Base-by-base conservation (phyloP, 1,140 invertebrate species). In the Drosophila sechellia region DNA sequence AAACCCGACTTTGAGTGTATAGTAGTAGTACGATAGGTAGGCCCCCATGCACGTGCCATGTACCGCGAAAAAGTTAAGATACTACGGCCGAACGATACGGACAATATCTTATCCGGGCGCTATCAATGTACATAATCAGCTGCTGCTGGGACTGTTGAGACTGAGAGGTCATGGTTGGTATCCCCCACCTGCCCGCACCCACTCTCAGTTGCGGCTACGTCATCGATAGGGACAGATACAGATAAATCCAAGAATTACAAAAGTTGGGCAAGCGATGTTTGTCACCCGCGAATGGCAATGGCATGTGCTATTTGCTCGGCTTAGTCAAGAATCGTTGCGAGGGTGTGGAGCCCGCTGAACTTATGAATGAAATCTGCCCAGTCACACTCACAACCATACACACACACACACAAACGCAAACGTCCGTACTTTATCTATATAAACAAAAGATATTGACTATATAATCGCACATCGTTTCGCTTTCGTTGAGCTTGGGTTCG, bases 31-130 rank as follows among this genome's bases (percentile, higher is more conserved):
- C 63, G 74, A 74, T 75, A 69, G 76, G 70, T 73, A 56, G 63
- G 58, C 59, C 68, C 17, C 17, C 40, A 55, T 83, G 65, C 83
- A 85, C 81, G 81, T 85, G 81, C 81, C 70, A 69, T 77, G 81
- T 76, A 52, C 65, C 60, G 57, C 37, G 34, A 31, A 68, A 75
- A 76, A 71, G 81, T 86, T 87, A 86, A 86, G 81, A 86, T 85
- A 85, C 81, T 85, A 80, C 74, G 52, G 57, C 57, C 69, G 65
- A 81, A 83, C 79, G 80, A 87, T 75, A 75, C 72, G 72, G 71
- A 71, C 83, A 86, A 86, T 86, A 86, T 86, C 81, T 86, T 86
- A 86, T 86, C 81, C 81, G 81, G 58, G 31, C 77, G 79, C 81
- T 86, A 86, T 86, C 81, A 86, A 73, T 77, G 63, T 75, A 74